Conservation (phyloP, 2,113 vertebrate genomes). For the Notiomystis cincta region DNA sequence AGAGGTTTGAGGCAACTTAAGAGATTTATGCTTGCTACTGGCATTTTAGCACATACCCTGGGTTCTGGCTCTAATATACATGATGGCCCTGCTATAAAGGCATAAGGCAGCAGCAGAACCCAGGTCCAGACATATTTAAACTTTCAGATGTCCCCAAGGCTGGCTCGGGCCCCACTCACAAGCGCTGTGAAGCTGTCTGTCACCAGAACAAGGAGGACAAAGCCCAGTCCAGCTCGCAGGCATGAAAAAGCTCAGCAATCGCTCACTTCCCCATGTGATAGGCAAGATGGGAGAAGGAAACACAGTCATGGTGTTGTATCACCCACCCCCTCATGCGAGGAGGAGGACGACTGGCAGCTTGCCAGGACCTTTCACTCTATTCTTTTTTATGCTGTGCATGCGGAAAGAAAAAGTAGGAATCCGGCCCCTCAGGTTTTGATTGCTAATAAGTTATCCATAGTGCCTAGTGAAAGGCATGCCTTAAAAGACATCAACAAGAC, state of each 20-base stretch:
- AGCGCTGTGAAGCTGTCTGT: not conserved
- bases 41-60: not conserved
- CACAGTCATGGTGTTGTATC: not conserved
- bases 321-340: not conserved
- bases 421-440: not conserved
- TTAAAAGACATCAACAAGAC: not conserved
- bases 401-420: not conserved
- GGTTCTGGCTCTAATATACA: accelerated
- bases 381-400: not conserved
- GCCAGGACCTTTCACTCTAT: not conserved
- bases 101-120: not conserved
- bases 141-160: not conserved
- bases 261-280: not conserved
- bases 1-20: not conserved
- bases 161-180: not conserved
- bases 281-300: not conserved
- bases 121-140: not conserved
- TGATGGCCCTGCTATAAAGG: not conserved
- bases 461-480: not conserved
- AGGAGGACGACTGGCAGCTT: not conserved
- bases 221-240: not conserved
- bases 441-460: not conserved
- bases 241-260: not conserved
- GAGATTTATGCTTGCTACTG: not conserved
- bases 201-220: not conserved